phyloP scores from a whole-genome alignment of 2,888 invertebrate species.

The Leptinotarsa tumamoca region DNA sequence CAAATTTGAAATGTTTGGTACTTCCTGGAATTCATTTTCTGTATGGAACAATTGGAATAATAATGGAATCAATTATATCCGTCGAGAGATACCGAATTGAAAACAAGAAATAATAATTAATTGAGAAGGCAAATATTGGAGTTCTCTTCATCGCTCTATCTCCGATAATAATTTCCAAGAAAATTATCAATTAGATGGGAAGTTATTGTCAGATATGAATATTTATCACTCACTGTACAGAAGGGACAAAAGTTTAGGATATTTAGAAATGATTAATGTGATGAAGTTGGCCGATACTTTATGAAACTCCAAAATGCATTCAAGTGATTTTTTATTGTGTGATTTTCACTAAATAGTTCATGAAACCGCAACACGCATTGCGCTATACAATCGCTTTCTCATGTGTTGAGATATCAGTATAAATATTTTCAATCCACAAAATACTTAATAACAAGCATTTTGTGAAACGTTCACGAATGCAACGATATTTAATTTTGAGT shows the following conservation, averaged over 20 bases:
- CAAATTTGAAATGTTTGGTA: conserved; percentile 40
- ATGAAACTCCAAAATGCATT: too few relatives aligned
- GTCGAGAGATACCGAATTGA: conserved; percentile 60
- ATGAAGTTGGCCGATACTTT: too few relatives aligned
- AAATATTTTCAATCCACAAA: too few relatives aligned
- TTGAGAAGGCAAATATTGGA: conserved; percentile 63
- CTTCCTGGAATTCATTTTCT: conserved; percentile 46
- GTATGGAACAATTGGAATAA: conserved; percentile 55
- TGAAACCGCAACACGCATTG: too few relatives aligned
- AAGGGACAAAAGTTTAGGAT: background rate
- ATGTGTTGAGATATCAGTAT: too few relatives aligned
- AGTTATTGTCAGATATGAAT: conserved; percentile 29
- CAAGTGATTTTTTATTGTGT: too few relatives aligned
- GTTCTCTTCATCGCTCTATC: conserved; percentile 49
- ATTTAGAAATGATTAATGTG: background rate
- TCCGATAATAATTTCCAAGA: conserved; percentile 29
- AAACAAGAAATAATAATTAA: conserved; percentile 63
- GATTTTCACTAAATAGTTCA: too few relatives aligned
- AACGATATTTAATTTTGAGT: too few relatives aligned
- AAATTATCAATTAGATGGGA: conserved; percentile 31
- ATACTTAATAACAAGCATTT: too few relatives aligned
- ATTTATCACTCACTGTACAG: conserved; percentile 17
- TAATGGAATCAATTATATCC: conserved; percentile 63
- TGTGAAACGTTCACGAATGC: too few relatives aligned
- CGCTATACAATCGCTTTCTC: too few relatives aligned